Percentiles rank a stretch among this genome's conserved stretches.
phyloP scores from a whole-genome alignment of 1,140 invertebrate genomes.

The Drosophila ohnishii region DNA sequence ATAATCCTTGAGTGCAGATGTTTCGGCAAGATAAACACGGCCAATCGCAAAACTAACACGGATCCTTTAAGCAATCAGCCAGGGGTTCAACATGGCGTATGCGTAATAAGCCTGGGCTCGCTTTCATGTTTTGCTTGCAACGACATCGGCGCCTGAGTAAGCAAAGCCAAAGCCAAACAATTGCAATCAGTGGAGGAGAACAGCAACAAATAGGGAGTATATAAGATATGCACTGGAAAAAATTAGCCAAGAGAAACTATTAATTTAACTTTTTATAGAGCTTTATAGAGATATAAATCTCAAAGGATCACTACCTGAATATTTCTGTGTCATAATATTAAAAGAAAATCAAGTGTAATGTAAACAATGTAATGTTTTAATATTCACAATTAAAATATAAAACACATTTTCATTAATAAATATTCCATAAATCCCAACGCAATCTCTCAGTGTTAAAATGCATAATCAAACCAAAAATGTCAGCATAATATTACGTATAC shows the following conservation, averaged over 20 bases:
- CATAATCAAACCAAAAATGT: slow-evolving; percentile 19
- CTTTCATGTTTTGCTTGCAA: background rate
- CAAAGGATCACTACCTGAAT: too few relatives aligned
- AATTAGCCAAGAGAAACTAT: too few relatives aligned
- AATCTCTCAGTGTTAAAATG: background rate
- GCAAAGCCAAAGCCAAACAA: slow-evolving; percentile 24
- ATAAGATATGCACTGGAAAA: background rate
- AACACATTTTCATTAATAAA: background rate
- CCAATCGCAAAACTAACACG: slow-evolving; percentile 1
- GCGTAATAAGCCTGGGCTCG: slow-evolving; percentile 8
- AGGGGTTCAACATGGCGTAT: slow-evolving; percentile 11
- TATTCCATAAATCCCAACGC: background rate
- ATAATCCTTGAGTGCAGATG: slow-evolving; percentile 21
- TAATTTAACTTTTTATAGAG: too few relatives aligned
- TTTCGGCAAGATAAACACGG: slow-evolving; percentile 15
- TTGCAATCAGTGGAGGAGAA: slow-evolving; percentile 18
- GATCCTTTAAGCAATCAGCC: slow-evolving; percentile 14
- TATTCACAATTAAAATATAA: too few relatives aligned
- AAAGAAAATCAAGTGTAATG: background rate
- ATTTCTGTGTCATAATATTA: too few relatives aligned
- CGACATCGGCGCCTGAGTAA: background rate
- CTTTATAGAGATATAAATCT: too few relatives aligned
- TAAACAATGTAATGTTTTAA: background rate
- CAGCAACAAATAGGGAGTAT: background rate
- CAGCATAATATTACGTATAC: slow-evolving; percentile 47